A percentile compares a stretch with the other conserved stretches of the same genome.
Evolutionary conservation across 2,888 invertebrate genomes (phyloP).

Genomic region (Clepsis dumicolana): DNA sequence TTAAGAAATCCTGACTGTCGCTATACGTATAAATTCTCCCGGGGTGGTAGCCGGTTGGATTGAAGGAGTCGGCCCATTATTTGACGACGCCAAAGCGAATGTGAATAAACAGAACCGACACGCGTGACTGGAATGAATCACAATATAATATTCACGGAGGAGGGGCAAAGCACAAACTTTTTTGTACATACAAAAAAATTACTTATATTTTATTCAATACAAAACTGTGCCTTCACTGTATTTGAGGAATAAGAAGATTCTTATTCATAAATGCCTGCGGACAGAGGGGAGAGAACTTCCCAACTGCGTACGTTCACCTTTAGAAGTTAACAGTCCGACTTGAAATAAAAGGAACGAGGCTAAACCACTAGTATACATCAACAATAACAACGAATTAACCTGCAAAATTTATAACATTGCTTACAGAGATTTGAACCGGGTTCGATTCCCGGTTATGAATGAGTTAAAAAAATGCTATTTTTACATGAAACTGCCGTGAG

Average conservation of each 20-base stretch:
- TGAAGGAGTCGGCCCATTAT: conserved; percentile 72
- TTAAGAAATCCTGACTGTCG: background rate
- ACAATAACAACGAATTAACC: too few species aligned
- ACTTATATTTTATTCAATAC: conserved; percentile 69
- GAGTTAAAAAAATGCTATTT: too few species aligned
- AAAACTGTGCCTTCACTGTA: conserved; percentile 46
- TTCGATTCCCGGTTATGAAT: too few species aligned
- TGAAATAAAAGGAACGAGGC: background rate
- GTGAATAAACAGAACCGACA: conserved; percentile 74
- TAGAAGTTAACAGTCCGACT: background rate
- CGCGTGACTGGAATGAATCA: conserved; percentile 78
- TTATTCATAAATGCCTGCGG: conserved; percentile 47
- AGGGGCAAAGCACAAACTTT: conserved; percentile 61
- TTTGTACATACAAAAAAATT: conserved; percentile 63
- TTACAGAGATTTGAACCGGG: too few species aligned
- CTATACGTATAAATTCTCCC: conserved; percentile 16
- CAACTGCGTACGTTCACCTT: conserved; percentile 10
- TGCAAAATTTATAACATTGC: too few species aligned
- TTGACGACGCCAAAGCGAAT: conserved; percentile 72
- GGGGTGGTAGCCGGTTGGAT: conserved; percentile 55
- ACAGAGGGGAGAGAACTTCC: conserved; percentile 25
- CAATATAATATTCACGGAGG: conserved; percentile 62
- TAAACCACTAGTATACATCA: background rate
- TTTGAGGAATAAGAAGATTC: conserved; percentile 45
- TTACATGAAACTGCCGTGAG: too few species aligned